A percentile compares a stretch with the other conserved stretches of the same genome.
Conservation (phyloP, 1,140 invertebrate species). For the Rhagoletis zephyria region DNA sequence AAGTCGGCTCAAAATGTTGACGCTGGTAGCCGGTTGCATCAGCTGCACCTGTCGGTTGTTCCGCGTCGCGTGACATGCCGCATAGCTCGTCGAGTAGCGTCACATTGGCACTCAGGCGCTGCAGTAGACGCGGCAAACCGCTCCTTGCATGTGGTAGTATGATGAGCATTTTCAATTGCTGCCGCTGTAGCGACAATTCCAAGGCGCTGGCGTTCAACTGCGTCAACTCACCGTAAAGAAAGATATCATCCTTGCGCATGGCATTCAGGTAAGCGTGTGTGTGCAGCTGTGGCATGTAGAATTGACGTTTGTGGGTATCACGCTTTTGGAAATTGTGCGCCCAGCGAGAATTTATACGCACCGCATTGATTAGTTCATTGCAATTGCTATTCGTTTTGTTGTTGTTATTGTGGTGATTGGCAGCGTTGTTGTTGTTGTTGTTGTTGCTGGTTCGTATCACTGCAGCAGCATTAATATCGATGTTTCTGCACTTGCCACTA, state of each 20-base stretch:
- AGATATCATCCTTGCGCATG: constrained; percentile 56
- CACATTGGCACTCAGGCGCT: constrained; percentile 49
- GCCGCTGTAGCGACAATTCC: constrained; percentile 53
- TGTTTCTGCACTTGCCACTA: background rate
- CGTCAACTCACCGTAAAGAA: constrained; percentile 24
- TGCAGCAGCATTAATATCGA: constrained; percentile 38
- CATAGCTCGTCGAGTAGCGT: constrained; percentile 17
- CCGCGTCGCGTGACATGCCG: background rate
- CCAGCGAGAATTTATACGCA: constrained; percentile 55
- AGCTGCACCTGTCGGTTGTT: background rate
- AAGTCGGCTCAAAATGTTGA: constrained; percentile 48
- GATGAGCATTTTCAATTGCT: constrained; percentile 53
- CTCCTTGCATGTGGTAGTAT: constrained; percentile 53
- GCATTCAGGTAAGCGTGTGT: constrained; percentile 37
- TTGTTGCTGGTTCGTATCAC: background rate
- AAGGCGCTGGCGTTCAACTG: constrained; percentile 56
- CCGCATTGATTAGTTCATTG: constrained; percentile 50
- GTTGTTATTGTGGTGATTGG: background rate
- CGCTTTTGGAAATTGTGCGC: constrained; percentile 57
- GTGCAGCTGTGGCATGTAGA: constrained; percentile 43
- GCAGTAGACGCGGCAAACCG: constrained; percentile 46
- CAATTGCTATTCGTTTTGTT: background rate
- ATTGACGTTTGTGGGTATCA: constrained; percentile 56
- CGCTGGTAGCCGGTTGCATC: background rate
- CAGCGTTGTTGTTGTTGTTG: background rate